Conservation (phyloP, 2,888 invertebrate genomes). For the Pachliopta kotzebuea region DNA sequence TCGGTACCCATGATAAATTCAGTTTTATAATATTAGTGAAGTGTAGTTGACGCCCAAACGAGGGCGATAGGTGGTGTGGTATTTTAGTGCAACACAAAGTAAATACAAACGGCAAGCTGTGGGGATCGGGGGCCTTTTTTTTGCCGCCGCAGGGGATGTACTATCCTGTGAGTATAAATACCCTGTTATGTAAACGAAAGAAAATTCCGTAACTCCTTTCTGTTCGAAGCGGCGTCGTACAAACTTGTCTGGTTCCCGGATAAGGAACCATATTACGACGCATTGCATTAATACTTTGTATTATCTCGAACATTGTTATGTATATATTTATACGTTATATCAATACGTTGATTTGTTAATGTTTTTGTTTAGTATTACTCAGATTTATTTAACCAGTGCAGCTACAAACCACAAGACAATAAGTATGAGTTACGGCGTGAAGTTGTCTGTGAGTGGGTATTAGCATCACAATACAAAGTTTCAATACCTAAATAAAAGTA, state of each 20-base stretch:
- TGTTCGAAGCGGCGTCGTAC: constrained; percentile 23
- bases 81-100: constrained; percentile 81
- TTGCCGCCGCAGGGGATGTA: constrained; percentile 98
- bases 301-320: constrained; percentile 3
- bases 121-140: constrained; percentile 97
- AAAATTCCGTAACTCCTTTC: constrained; percentile 9
- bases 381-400: constrained; percentile 9
- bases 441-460: constrained; percentile 25
- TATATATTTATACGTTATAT: neutral
- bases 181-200: constrained; percentile 28
- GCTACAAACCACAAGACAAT: constrained; percentile 11
- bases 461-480: constrained; percentile 30
- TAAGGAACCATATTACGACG: constrained; percentile 46
- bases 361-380: neutral
- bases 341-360: constrained; percentile 9
- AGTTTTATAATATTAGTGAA: constrained; percentile 75
- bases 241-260: constrained; percentile 18
- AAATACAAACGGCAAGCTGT: constrained; percentile 95
- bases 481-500: constrained; percentile 25
- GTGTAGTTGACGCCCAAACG: constrained; percentile 67
- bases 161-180: constrained; percentile 91
- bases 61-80: constrained; percentile 74
- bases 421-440: constrained; percentile 24
- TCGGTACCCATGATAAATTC: constrained; percentile 74
- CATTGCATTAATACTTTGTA: constrained; percentile 45